Conservation (phyloP, 2,113 vertebrate species). For the Bubalus kerabau region DNA sequence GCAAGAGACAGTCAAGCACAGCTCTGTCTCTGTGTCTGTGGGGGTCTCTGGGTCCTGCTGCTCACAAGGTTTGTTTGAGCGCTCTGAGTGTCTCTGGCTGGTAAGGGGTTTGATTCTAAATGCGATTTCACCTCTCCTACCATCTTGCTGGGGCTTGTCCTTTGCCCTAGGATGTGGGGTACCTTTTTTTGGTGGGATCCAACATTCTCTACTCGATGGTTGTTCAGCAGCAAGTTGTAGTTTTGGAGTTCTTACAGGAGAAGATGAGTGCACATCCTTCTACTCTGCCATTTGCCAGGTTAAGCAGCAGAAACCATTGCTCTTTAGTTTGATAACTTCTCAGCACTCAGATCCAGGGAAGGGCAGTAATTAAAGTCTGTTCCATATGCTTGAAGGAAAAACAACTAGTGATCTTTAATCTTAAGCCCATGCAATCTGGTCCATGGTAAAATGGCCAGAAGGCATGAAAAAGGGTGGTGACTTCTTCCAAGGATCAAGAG, state of each 20-base stretch:
- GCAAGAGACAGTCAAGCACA: neutral
- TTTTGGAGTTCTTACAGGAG: neutral
- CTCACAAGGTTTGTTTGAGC: neutral
- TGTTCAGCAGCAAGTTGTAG: neutral
- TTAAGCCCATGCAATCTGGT: neutral
- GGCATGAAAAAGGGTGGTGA: neutral
- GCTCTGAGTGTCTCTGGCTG: neutral
- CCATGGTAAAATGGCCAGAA: neutral
- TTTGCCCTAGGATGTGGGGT: neutral
- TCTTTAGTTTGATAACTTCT: neutral
- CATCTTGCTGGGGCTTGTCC: neutral
- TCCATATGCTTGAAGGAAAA: neutral
- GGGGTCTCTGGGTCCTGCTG: neutral
- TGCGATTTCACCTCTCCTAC: neutral
- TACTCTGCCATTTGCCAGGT: neutral
- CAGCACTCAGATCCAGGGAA: neutral
- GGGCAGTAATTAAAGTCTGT: neutral
- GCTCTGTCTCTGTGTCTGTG: neutral
- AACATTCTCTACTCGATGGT: neutral
- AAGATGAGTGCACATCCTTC: neutral
- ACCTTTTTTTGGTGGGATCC: neutral
- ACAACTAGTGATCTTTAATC: neutral
- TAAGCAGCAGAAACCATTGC: neutral
- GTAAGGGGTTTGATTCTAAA: neutral
- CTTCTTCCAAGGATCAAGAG: neutral